Evolutionary conservation across 23 tunicate species (phyloP).

Genomic region (Halocynthia aurantium): DNA sequence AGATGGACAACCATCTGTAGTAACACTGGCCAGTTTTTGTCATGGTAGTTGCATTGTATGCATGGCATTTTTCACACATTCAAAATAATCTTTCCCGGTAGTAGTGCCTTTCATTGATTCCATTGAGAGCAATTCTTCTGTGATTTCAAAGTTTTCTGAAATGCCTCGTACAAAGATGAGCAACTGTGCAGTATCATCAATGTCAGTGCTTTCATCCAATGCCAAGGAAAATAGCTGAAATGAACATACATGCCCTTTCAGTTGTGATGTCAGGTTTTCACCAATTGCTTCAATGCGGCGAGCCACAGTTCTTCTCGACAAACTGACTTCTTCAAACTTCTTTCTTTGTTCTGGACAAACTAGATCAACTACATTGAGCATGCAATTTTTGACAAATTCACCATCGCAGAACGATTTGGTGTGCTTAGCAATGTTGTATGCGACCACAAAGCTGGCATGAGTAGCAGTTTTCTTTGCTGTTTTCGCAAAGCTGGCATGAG

Average conservation of each 20-base stretch:
- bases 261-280: constrained; percentile 78
- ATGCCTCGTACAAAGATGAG: constrained; percentile 29
- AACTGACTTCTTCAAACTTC: constrained; percentile 70
- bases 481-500: constrained; percentile 49
- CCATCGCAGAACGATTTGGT: constrained; percentile 36
- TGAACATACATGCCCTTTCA: constrained; percentile 60
- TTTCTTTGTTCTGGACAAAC: constrained; percentile 68
- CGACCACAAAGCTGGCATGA: constrained; percentile 69
- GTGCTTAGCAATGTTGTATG: constrained; percentile 67
- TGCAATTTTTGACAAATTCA: constrained; percentile 18
- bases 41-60: constrained; percentile 54
- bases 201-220: constrained; percentile 61
- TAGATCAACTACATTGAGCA: constrained; percentile 28
- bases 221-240: constrained; percentile 78
- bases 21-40: constrained; percentile 68
- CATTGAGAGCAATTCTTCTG: constrained; percentile 56
- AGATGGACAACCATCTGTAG: constrained; percentile 81
- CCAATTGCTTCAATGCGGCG: constrained; percentile 88
- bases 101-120: constrained; percentile 72
- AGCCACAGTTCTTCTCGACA: constrained; percentile 76
- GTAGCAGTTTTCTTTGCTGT: constrained; percentile 58
- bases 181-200: constrained; percentile 29
- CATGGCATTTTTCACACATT: constrained; percentile 49
- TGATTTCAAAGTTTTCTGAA: constrained; percentile 42
- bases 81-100: constrained; percentile 50